These are phyloP conservation scores for Progne subis DNA, from an alignment of 2,113 vertebrate species.

Conservation along the genomic window DNA sequence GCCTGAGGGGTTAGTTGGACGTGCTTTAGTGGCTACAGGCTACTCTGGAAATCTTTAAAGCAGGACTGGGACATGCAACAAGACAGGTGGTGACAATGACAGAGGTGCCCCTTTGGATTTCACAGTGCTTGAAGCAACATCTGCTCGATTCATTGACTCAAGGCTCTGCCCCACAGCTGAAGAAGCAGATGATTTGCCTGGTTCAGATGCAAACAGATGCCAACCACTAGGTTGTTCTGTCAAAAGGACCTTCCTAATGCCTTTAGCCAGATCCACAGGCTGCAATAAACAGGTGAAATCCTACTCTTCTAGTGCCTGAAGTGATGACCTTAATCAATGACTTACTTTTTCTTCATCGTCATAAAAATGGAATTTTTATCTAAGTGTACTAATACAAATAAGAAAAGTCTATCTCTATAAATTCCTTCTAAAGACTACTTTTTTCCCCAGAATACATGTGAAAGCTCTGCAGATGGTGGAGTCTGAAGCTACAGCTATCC, in stretches of 20 bases:
- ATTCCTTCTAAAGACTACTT: constrained; percentile 1
- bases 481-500: constrained; percentile 6
- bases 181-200: not conserved
- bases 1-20: constrained; percentile 71
- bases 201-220: constrained; percentile 7
- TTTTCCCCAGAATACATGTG: constrained; percentile 4
- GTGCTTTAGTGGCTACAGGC: constrained; percentile 68
- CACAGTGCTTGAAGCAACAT: constrained; percentile 59
- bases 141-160: constrained; percentile 37
- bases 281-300: not conserved
- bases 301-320: not conserved
- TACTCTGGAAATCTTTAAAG: constrained; percentile 54
- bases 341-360: not conserved
- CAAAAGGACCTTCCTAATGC: constrained; percentile 6
- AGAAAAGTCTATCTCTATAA: not conserved
- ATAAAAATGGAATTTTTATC: not conserved
- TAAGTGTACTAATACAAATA: constrained; percentile 12
- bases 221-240: constrained; percentile 7
- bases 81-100: constrained; percentile 57
- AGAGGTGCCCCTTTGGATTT: constrained; percentile 49
- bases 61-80: constrained; percentile 58
- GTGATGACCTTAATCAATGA: not conserved
- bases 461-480: not conserved
- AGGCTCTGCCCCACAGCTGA: constrained; percentile 58
- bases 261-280: not conserved